Base-by-base conservation (phyloP, 2,113 vertebrate species). In the Crotophaga sulcirostris region DNA sequence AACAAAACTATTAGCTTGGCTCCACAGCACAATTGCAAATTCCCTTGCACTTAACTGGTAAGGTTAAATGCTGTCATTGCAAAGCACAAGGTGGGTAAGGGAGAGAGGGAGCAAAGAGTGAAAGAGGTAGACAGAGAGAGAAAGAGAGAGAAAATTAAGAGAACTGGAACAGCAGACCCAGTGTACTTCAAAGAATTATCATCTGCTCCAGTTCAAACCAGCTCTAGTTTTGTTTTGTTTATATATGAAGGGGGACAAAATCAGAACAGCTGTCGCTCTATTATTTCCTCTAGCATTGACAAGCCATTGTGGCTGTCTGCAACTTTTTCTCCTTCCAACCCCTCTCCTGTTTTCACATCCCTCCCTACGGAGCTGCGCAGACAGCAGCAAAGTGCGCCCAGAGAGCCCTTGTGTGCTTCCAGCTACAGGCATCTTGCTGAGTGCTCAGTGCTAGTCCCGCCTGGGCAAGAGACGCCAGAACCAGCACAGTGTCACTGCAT, bases 401-500 rank as follows among this genome's bases (percentile, higher is more conserved):
- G 56, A 79, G 21, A 79, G 21, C n/a, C 33, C 40, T 31, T 31
- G 24, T 0, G 0, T 79, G 26, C 26, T n/a, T 34, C 24, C 13
- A 55, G 67, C 55, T 21, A 69, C 60, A 34, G 28, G 73, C 60
- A 54, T 36, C 42, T 40, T 62, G n/a, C 62, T 19, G 29, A 51
- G 18, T 5, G 29, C 45, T 90, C 20, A 4, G 13, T 58, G 54
- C 78, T 12, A 15, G 19, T 40, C n/a, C 49, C 70, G 54, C 45
- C 52, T 66, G 49, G 23, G 55, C n/a, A 77, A 76, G 52, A 45
- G 33, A 28, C 7, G 23, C 3, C 0, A 4, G 18, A 45, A 73
- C 16, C 1, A 3, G 47, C 1, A 2, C 23, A 38, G n/a, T 3
- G 0, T n/a, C 33, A 25, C 5, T 14, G 26, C 23, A 9, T 69